Base-by-base conservation (phyloP, 2,797 vertebrate species). In the Mallotus villosus region DNA sequence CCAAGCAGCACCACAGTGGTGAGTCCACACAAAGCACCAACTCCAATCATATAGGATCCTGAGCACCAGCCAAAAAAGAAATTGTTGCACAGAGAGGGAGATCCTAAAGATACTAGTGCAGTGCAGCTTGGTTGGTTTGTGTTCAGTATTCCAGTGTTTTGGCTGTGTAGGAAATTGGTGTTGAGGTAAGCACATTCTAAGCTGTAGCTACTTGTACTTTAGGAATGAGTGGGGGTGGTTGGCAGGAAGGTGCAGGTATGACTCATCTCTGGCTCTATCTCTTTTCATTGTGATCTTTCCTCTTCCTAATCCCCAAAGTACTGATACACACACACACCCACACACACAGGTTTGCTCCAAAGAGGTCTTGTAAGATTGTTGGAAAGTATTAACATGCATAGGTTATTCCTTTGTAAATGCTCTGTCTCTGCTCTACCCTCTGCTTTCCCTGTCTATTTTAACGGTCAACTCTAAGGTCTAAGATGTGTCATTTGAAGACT, bases 1-100 rank as follows among this genome's bases (percentile, higher is more conserved):
- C 87, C 3, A 92, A 93, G 77, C 89, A 88, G 53, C 92, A 91
- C 46, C 91, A 92, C 16, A 92, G 95, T 96, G 92, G 95, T 97
- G 84, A 94, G 94, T 88, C 12, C 14, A 27, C 51, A 68, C 57
- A 21, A n/a, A 21, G 14, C 46, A 9, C 46, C 5, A n/a, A 51
- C 49, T 17, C 58, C 21, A 60, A 22, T 24, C 59, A 2, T 2
- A 8, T 19, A n/a, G 4, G 19, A 17, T 55, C 16, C 51, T 55
- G 3, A 55, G 51, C 1, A 22, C 9, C 37, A 24, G 4, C 7
- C 32, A 64, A 6, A 8, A 41, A 65, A 41, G 63, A 34, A 5
- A 19, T 32, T 4, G 11, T 5, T 8, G 51, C 7, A 17, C 51
- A n/a, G 51, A 17, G 51, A 55, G 51, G 16, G 17, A 55, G 12